phyloP scores from a whole-genome alignment of 35 echinoderm and acorn worm species.

The Heliocidaris erythrogramma region DNA sequence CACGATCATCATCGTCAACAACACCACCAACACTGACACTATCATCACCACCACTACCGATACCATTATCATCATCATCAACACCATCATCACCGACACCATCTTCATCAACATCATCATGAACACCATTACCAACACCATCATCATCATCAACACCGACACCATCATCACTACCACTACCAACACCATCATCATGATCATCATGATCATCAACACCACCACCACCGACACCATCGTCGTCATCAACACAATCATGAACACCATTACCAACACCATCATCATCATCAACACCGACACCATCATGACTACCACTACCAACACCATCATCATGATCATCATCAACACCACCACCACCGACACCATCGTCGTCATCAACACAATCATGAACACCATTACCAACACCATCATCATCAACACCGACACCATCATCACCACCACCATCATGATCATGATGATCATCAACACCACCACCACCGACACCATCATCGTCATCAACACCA shows the following conservation, averaged over 20 bases:
- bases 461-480: neutral
- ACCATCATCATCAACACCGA: too few relatives aligned
- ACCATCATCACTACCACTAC: too few relatives aligned
- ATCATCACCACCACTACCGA: constrained; percentile 35
- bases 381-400: neutral
- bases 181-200: too few relatives aligned
- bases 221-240: too few relatives aligned
- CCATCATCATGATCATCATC: too few relatives aligned
- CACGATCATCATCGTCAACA: constrained; percentile 22
- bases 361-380: neutral
- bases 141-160: too few relatives aligned
- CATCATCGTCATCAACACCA: neutral
- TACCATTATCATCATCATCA: constrained; percentile 14
- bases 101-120: constrained; percentile 39
- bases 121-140: neutral
- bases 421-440: neutral
- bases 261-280: too few relatives aligned
- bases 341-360: too few relatives aligned
- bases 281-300: too few relatives aligned
- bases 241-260: too few relatives aligned
- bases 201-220: too few relatives aligned
- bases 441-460: neutral
- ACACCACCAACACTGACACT: neutral
- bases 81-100: constrained; percentile 30
- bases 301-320: too few relatives aligned